Evolutionary conservation across 1,140 invertebrate species (phyloP).

Genomic region (Druon quercuslanigerum): DNA sequence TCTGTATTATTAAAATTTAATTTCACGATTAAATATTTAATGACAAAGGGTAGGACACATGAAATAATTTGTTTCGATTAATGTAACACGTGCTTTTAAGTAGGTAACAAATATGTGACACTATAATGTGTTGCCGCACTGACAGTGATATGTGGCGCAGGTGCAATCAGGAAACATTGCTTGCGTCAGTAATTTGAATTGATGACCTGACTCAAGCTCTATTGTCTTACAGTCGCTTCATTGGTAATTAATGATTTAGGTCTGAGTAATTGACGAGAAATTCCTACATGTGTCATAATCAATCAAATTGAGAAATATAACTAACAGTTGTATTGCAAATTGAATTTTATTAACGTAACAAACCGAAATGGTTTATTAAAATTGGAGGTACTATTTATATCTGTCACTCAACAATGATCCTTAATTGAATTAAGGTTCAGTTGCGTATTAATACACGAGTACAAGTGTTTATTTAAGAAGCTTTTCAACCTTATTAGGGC

Average conservation of each 20-base stretch:
- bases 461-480: too few species aligned
- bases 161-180: background rate
- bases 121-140: background rate
- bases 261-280: background rate
- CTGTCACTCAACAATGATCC: background rate
- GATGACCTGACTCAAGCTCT: background rate
- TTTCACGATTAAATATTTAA: background rate
- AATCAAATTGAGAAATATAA: background rate
- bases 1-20: too few species aligned
- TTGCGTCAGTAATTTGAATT: slow-evolving; percentile 5
- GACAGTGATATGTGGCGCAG: background rate
- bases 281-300: background rate
- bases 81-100: background rate
- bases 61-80: background rate
- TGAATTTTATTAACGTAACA: background rate
- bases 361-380: background rate
- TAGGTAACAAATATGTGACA: background rate
- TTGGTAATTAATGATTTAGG: background rate
- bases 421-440: background rate
- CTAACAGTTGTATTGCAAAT: background rate
- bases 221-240: background rate
- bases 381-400: background rate
- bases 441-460: too few species aligned
- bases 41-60: background rate
- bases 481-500: too few species aligned